Conservation (phyloP, 2,888 invertebrate species). For the Latrodectus hesperus region DNA sequence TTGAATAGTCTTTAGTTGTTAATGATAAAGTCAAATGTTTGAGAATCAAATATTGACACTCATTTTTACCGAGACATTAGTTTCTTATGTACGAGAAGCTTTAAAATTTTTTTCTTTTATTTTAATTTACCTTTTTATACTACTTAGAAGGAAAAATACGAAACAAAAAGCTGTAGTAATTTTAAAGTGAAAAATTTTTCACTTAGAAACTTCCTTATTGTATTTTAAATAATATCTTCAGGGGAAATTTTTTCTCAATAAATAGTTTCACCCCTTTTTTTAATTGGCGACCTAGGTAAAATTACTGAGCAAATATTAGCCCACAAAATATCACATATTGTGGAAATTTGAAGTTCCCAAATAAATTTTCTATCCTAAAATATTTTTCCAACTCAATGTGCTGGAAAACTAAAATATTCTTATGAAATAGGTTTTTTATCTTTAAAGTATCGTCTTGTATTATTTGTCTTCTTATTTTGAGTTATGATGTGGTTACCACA, state of each 20-base stretch:
- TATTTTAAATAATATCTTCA: conserved; percentile 26
- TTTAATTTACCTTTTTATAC: conserved; percentile 10
- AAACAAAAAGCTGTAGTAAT: conserved; percentile 12
- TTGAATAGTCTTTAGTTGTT: conserved; percentile 52
- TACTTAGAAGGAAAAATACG: conserved; percentile 4
- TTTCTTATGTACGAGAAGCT: neutral
- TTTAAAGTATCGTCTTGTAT: too few species aligned
- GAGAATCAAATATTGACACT: conserved; percentile 62
- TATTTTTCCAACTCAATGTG: too few species aligned
- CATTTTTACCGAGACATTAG: conserved; percentile 25
- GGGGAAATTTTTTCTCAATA: conserved; percentile 34
- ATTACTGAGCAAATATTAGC: conserved; percentile 41
- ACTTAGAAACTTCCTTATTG: conserved; percentile 11
- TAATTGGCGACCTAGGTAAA: conserved; percentile 12
- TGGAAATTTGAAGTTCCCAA: too few species aligned
- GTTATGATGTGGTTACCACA: too few species aligned
- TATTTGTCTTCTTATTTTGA: too few species aligned
- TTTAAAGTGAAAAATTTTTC: conserved; percentile 30
- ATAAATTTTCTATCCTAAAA: too few species aligned
- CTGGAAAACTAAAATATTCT: too few species aligned
- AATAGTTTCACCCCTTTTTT: conserved; percentile 20
- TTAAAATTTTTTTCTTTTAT: neutral
- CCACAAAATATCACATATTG: conserved; percentile 11
- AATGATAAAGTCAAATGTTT: conserved; percentile 41
- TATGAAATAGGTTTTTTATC: too few species aligned